Evolutionary conservation across 2,888 invertebrate species (phyloP).

Genomic region (Harpalus rufipes): DNA sequence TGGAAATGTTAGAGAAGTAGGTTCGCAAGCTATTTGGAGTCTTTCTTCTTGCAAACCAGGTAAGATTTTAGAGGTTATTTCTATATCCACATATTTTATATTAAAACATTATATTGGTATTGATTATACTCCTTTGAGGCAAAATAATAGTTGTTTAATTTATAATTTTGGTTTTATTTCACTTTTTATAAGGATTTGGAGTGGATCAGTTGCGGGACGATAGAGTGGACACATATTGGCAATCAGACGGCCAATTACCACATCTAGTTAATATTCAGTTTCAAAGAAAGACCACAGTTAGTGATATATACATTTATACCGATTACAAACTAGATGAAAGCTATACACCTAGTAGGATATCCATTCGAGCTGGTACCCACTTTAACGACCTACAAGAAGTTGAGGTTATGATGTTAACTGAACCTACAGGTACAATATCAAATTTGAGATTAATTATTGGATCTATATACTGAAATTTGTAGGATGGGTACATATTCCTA

Average conservation of each 20-base stretch:
- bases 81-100: not conserved
- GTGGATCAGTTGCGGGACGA: slow-evolving; percentile 97
- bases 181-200: slow-evolving; percentile 88
- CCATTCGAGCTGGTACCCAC: slow-evolving; percentile 95
- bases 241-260: slow-evolving; percentile 98
- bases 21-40: slow-evolving; percentile 97
- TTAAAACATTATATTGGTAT: not conserved
- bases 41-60: slow-evolving; percentile 99
- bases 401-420: slow-evolving; percentile 94
- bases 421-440: slow-evolving; percentile 85
- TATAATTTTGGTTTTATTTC: slow-evolving; percentile 17
- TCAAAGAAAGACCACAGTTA: slow-evolving; percentile 94
- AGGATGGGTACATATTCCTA: slow-evolving; percentile 97
- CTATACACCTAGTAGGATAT: slow-evolving; percentile 97
- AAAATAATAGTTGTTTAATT: not conserved
- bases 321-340: slow-evolving; percentile 99
- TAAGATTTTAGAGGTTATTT: slow-evolving; percentile 73
- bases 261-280: slow-evolving; percentile 99
- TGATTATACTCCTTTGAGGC: not conserved
- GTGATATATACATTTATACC: slow-evolving; percentile 97
- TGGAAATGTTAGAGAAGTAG: slow-evolving; percentile 87
- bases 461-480: slow-evolving; percentile 69
- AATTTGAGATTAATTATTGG: not conserved
- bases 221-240: slow-evolving; percentile 99
- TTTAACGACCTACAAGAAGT: slow-evolving; percentile 98